Evolutionary conservation across 2,113 vertebrate species (phyloP).

Genomic region (Gracilinanus agilis): DNA sequence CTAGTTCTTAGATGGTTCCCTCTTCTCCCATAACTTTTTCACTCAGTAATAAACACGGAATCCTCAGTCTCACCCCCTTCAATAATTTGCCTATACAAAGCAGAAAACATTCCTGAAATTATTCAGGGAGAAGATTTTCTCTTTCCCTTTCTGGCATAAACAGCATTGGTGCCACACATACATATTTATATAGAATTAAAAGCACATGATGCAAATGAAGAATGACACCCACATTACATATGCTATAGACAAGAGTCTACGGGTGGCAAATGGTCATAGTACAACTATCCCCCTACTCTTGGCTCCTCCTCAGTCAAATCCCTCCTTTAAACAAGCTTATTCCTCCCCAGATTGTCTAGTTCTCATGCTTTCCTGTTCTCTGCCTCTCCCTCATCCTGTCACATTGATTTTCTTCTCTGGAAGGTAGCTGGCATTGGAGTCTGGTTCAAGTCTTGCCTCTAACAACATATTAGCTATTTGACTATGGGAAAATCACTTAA

Average conservation of each 20-base stretch:
- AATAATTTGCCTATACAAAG: constrained; percentile 1
- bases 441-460: background rate
- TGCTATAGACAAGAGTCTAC: background rate
- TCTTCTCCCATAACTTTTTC: background rate
- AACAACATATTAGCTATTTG: background rate
- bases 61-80: background rate
- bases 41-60: background rate
- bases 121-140: background rate
- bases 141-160: background rate
- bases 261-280: background rate
- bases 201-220: background rate
- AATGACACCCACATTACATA: background rate
- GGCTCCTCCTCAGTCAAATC: background rate
- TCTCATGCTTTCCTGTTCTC: background rate
- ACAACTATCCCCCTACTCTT: background rate
- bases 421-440: background rate
- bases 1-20: background rate
- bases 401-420: background rate
- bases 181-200: constrained; percentile 2
- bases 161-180: background rate
- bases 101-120: background rate
- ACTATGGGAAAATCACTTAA: background rate
- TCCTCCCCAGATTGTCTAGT: background rate
- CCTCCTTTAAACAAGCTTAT: background rate
- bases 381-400: background rate